Conservation (phyloP, 1,140 invertebrate genomes). For the Drosophila elegans region DNA sequence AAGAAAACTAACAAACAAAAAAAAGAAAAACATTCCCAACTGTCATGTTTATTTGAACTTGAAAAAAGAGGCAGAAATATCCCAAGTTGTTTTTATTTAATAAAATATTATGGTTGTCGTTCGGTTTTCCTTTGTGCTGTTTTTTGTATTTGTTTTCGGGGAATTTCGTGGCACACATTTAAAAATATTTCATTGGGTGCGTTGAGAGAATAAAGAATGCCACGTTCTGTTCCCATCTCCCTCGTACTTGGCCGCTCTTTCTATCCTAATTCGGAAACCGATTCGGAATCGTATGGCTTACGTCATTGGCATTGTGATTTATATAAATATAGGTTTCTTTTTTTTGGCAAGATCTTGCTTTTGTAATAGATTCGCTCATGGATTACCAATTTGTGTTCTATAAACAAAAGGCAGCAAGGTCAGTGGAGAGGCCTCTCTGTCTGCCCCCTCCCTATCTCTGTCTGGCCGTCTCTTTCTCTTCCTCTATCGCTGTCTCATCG, state of each 20-base stretch:
- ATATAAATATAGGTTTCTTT: constrained; percentile 28
- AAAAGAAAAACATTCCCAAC: constrained; percentile 15
- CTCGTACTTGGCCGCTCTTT: constrained; percentile 12
- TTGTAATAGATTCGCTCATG: constrained; percentile 54
- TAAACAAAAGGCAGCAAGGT: constrained; percentile 65
- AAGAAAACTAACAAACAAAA: not conserved
- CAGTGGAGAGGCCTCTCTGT: constrained; percentile 25
- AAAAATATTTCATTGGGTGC: constrained; percentile 43
- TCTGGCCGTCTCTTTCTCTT: constrained; percentile 17
- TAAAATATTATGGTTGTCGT: constrained; percentile 21
- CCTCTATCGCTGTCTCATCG: not conserved
- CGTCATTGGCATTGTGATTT: constrained; percentile 47
- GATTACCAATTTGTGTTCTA: constrained; percentile 46
- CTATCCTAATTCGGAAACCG: constrained; percentile 21
- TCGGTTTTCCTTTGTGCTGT: constrained; percentile 5
- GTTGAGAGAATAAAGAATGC: constrained; percentile 20
- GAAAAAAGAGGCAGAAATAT: constrained; percentile 14
- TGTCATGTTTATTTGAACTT: constrained; percentile 20
- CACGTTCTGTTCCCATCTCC: constrained; percentile 13
- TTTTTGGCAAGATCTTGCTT: constrained; percentile 48
- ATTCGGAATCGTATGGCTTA: constrained; percentile 35
- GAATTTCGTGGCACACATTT: constrained; percentile 58
- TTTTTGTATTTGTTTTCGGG: constrained; percentile 17
- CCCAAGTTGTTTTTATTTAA: constrained; percentile 21
- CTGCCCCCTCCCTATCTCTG: not conserved